Base-by-base conservation (phyloP, 2,113 vertebrate genomes). In the Sialia sialis region DNA sequence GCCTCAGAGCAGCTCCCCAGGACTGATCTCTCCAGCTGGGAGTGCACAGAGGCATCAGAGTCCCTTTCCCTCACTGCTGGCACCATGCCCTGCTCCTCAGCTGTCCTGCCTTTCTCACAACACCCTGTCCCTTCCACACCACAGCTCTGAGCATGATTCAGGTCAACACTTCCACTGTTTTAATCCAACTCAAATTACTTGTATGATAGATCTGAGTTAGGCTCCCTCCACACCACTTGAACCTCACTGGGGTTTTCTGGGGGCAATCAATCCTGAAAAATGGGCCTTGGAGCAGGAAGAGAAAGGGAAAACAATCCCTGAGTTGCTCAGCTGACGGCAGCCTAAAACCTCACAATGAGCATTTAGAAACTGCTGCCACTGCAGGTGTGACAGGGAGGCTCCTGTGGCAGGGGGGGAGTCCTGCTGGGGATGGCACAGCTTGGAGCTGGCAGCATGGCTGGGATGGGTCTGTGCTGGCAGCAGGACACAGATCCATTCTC, bases 381-480 rank as follows among this genome's bases (percentile, higher is more conserved):
- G 51, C 79, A 34, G 10, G 1, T 5, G 44, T 15, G 0, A 1
- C 86, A 26, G 49, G 68, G 68, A 68, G 73, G 63, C 29, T 79
- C 19, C 56, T 56, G 68, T 0, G 0, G 25, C 64, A 27, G 36
- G 32, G 23, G 16, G 8, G 7, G 19, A 41, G 51, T 56, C 34
- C 41, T 0, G 0, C 30, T 29, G 66, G 43, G 10, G 21, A 34
- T 44, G 52, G 32, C 58, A 60, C 34, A 27, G 15, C 56, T 34
- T 38, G 36, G 56, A 12, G 58, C 21, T 59, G 44, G 3, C 36
- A 21, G 7, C 14, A 7, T 0, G 1, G 41, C 58, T 36, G 63
- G 63, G 43, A 7, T 10, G 6, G 62, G 41, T 32, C 77, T 39
- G 38, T 16, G 59, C 64, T 41, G 64, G 43, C 9, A 5, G 3